Evolutionary conservation across 2,888 invertebrate species (phyloP).

Genomic region (Ferdinandea cuprea): DNA sequence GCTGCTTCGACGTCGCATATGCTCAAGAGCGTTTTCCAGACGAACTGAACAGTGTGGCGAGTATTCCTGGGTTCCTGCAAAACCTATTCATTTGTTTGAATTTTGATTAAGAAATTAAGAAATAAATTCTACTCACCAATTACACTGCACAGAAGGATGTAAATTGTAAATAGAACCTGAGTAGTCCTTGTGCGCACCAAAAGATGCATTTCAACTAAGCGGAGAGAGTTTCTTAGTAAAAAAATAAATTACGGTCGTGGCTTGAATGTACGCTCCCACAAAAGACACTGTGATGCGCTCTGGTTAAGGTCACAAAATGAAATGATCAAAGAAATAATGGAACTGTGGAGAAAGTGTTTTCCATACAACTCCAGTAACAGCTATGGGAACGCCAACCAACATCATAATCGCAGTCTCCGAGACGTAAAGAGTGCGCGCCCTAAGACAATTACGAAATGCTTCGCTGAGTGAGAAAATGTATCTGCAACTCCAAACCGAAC

Average conservation of each 20-base stretch:
- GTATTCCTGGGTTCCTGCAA: slow-evolving; percentile 42
- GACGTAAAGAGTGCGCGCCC: slow-evolving; percentile 69
- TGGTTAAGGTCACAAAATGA: slow-evolving; percentile 72
- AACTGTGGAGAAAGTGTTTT: slow-evolving; percentile 74
- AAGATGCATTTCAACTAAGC: slow-evolving; percentile 45
- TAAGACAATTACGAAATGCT: slow-evolving; percentile 74
- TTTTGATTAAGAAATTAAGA: background rate
- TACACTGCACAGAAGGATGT: slow-evolving; percentile 26
- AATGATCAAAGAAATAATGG: slow-evolving; percentile 70
- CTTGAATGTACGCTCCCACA: slow-evolving; percentile 12
- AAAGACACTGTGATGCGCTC: slow-evolving; percentile 69
- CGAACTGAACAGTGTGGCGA: slow-evolving; percentile 86
- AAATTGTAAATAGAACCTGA: slow-evolving; percentile 1
- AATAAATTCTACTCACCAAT: slow-evolving; percentile 39
- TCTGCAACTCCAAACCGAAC: slow-evolving; percentile 6
- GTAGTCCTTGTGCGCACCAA: slow-evolving; percentile 43
- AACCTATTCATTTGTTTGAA: slow-evolving; percentile 12
- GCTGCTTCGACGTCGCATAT: slow-evolving; percentile 83
- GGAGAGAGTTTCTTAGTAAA: slow-evolving; percentile 35
- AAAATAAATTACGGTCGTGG: slow-evolving; percentile 2
- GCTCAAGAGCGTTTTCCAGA: slow-evolving; percentile 87
- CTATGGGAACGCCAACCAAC: slow-evolving; percentile 59
- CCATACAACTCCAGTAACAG: slow-evolving; percentile 63
- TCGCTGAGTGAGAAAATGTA: slow-evolving; percentile 71
- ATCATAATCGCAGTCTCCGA: slow-evolving; percentile 70